These are phyloP conservation scores for Vidua chalybeata DNA, from an alignment of 2,113 vertebrate genomes.

Conservation along the genomic window DNA sequence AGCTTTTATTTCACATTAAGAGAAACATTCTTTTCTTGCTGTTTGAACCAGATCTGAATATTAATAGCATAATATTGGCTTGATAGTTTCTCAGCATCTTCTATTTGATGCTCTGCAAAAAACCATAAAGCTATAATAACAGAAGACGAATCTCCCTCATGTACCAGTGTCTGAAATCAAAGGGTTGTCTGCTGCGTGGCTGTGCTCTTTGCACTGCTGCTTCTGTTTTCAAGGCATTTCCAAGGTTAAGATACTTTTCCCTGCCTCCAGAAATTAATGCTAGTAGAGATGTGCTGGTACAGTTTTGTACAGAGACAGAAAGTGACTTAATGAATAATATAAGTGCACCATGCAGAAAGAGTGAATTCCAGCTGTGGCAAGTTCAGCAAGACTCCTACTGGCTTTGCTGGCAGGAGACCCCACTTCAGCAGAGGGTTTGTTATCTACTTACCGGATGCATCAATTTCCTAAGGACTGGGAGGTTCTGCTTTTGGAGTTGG, in stretches of 20 bases:
- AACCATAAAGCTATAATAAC: background rate
- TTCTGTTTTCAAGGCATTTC: background rate
- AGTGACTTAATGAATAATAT: background rate
- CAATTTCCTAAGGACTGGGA: background rate
- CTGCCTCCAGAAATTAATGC: background rate
- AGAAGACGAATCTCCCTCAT: conserved; percentile 8
- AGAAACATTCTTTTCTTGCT: background rate
- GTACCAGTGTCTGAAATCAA: background rate
- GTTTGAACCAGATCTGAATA: background rate
- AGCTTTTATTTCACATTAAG: background rate
- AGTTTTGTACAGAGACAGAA: background rate
- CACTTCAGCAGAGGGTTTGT: background rate
- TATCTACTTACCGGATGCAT: background rate
- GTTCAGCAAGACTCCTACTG: background rate
- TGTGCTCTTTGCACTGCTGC: background rate
- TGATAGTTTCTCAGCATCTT: background rate
- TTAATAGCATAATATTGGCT: background rate
- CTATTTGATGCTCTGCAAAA: background rate
- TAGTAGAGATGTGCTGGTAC: background rate
- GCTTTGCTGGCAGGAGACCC: background rate
- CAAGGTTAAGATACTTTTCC: background rate
- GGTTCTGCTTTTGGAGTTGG: background rate
- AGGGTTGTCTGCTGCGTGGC: background rate
- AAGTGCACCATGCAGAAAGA: background rate
- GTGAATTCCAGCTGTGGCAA: background rate